Evolutionary conservation across 2,797 vertebrate species (phyloP).

Genomic region (Paedocypris micromegethes): DNA sequence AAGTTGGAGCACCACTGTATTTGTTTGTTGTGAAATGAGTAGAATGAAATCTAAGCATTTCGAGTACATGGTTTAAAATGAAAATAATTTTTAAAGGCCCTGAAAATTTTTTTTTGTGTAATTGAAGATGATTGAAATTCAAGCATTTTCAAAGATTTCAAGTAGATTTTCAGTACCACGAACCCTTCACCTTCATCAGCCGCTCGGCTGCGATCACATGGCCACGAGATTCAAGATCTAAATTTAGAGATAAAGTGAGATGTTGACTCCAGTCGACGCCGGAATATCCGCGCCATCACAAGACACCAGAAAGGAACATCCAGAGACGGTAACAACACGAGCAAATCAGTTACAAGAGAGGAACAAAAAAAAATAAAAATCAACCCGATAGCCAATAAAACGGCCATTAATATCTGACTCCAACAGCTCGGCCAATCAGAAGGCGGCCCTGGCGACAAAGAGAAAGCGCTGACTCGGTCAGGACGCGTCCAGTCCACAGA

Average conservation of each 20-base stretch:
- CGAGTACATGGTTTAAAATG: no score
- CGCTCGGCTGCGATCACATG: neutral
- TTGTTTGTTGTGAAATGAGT: no score
- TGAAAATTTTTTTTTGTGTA: neutral
- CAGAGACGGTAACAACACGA: neutral
- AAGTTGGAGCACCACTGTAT: no score
- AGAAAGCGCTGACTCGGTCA: conserved; percentile 55
- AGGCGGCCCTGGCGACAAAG: conserved; percentile 57
- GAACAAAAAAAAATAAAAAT: conserved; percentile 8
- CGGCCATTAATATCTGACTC: conserved; percentile 37
- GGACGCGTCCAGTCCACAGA: conserved; percentile 17
- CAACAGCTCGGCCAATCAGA: conserved; percentile 39
- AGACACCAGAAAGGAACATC: conserved; percentile 10
- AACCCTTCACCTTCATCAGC: no score
- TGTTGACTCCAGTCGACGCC: conserved; percentile 16
- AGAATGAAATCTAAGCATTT: no score
- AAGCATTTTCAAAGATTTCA: no score
- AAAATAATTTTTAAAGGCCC: neutral
- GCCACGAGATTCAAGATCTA: neutral
- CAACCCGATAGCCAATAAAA: conserved; percentile 35
- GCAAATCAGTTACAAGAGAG: neutral
- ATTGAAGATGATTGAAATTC: no score
- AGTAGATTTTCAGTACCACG: no score
- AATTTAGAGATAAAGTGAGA: neutral
- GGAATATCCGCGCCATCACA: conserved; percentile 13